phyloP scores from a whole-genome alignment of 1,140 invertebrate species.

The Leptoteleia sp. region DNA sequence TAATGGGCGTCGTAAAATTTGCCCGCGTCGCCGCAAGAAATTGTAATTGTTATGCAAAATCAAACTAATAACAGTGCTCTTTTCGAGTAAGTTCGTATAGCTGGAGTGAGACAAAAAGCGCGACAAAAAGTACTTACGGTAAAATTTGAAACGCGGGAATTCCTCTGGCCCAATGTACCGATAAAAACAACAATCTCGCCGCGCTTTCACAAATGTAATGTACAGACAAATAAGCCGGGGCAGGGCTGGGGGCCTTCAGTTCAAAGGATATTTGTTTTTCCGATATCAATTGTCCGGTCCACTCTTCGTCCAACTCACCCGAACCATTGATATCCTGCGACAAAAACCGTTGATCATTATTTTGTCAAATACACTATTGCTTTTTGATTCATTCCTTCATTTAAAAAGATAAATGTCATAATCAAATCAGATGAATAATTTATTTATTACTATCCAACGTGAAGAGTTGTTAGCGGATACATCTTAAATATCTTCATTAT shows the following conservation, averaged over 20 bases:
- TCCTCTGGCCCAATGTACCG: conserved; percentile 93
- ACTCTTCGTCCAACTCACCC: conserved; percentile 79
- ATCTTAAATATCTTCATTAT: not conserved
- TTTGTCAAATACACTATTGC: not conserved
- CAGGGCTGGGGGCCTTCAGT: conserved; percentile 90
- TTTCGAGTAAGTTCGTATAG: conserved; percentile 1
- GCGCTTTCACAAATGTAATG: conserved; percentile 96
- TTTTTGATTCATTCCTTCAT: no score
- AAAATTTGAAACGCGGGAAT: conserved; percentile 91
- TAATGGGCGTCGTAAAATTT: not conserved
- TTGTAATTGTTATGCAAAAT: conserved; percentile 32
- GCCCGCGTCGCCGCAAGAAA: not conserved
- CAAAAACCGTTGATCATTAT: conserved; percentile 18
- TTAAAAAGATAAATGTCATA: no score
- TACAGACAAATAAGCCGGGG: conserved; percentile 90
- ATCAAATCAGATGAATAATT: no score
- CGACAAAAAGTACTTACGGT: conserved; percentile 81
- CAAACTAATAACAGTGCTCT: conserved; percentile 11
- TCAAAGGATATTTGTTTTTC: conserved; percentile 88
- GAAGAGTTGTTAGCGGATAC: no score
- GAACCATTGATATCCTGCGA: conserved; percentile 81
- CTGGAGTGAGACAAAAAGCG: not conserved
- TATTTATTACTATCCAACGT: no score
- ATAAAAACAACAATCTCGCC: conserved; percentile 92
- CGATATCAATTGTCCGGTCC: conserved; percentile 85